Percentiles rank a stretch among this genome's conserved stretches.
Conservation (phyloP, 2,797 vertebrate species). For the Clarias pachynema region DNA sequence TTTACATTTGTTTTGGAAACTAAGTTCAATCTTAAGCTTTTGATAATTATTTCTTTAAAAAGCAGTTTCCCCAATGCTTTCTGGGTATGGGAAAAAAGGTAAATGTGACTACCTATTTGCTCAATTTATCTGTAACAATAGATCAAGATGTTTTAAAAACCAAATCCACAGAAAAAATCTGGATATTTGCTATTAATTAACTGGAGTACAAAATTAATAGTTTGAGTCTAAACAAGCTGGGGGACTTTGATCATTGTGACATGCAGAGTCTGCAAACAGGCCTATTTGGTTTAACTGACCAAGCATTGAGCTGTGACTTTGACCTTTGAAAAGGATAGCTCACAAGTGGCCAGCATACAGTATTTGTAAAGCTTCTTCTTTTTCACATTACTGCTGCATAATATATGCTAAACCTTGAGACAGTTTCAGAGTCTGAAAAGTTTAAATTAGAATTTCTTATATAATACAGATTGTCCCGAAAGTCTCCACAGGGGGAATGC, state of each 20-base stretch:
- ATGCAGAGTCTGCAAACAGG: constrained; percentile 48
- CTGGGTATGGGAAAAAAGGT: neutral
- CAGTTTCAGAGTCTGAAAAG: neutral
- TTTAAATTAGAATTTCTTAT: neutral
- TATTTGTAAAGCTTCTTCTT: constrained; percentile 34
- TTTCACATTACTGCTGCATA: constrained; percentile 45
- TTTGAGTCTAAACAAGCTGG: neutral
- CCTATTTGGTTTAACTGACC: constrained; percentile 29
- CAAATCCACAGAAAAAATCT: neutral
- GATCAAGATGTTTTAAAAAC: neutral
- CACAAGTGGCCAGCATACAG: constrained; percentile 12
- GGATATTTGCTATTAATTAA: neutral
- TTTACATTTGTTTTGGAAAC: neutral
- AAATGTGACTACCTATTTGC: neutral
- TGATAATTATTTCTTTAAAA: neutral
- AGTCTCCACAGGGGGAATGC: too few relatives aligned
- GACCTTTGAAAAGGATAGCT: constrained; percentile 44
- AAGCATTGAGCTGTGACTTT: constrained; percentile 34
- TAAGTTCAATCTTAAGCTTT: neutral
- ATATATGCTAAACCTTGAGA: constrained; percentile 21
- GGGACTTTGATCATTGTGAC: constrained; percentile 50
- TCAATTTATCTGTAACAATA: neutral
- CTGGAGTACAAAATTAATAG: constrained; percentile 16
- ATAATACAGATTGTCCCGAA: neutral
- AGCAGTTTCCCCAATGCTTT: neutral